Evolutionary conservation across 2,888 invertebrate genomes (phyloP).

Genomic region (Plagiodera versicolora): DNA sequence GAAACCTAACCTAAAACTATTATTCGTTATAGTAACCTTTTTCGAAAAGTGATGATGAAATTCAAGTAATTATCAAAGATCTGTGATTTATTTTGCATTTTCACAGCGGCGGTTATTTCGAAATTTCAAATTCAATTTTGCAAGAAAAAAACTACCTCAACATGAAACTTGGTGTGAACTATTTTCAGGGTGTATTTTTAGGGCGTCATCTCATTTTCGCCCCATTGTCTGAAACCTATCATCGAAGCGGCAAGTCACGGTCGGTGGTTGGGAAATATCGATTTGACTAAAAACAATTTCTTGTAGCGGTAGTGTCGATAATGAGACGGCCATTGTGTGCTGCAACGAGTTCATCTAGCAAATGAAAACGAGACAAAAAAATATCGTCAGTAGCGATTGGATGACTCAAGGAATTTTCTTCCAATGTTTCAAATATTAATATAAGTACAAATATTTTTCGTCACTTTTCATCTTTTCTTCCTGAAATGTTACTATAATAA

Average conservation of each 20-base stretch:
- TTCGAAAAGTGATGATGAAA: too few species aligned
- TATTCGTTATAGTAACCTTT: too few species aligned
- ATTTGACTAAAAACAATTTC: constrained; percentile 28
- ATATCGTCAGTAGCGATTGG: constrained; percentile 11
- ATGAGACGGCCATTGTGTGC: constrained; percentile 21
- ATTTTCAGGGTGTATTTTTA: background rate
- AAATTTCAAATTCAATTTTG: background rate
- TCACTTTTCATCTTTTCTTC: too few species aligned
- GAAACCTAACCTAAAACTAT: too few species aligned
- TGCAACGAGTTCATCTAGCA: constrained; percentile 25
- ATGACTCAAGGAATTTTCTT: constrained; percentile 17
- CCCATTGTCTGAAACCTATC: constrained; percentile 24
- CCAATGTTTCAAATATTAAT: background rate
- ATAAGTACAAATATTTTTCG: too few species aligned
- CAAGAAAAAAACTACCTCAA: background rate
- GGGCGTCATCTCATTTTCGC: constrained; percentile 2
- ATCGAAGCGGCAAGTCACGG: constrained; percentile 19
- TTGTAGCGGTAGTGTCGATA: constrained; percentile 18
- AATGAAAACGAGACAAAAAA: constrained; percentile 14
- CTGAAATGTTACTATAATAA: too few species aligned
- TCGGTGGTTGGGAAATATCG: constrained; percentile 23
- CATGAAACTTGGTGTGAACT: background rate
- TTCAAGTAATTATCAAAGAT: too few species aligned
- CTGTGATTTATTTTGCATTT: too few species aligned
- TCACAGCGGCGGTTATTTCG: too few species aligned